Evolutionary conservation across 2,797 vertebrate genomes (phyloP), one percentile per base, ranked within the genome.

Genomic region (Allobates femoralis): DNA sequence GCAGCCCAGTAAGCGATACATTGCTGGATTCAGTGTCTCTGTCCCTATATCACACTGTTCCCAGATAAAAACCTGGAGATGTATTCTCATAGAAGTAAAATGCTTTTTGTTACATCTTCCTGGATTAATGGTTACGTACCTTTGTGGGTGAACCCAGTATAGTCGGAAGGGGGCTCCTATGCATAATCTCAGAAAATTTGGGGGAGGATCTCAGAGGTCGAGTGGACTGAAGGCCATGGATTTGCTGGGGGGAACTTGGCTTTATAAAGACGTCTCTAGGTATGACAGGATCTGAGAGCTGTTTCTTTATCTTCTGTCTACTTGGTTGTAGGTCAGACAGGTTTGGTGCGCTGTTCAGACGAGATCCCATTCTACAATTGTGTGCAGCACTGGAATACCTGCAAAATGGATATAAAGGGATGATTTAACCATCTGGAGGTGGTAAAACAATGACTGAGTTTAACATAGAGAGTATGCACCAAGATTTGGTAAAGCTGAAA

Each of bases 101-200:
- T 30, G 30, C 15, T 16, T 16, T 28, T 30, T 30, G 14, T 64
- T 28, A 30, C 2, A 26, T 11, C 58, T 28, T 62, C n/a, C 26
- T 12, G 62, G 62, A 12, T 0, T 10, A 8, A 1, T 21, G 58
- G 21, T 60, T 55, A 8, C 53, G 92, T 90, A 99, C 97, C 96
- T 96, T 96, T 53, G 95, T 96, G 2, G 98, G 98, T 77, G 98
- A 99, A 87, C 98, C 98, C 89, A 99, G 87, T 90, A 99, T 99
- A 0, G 98, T 99, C 81, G 98, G 97, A 28, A 99, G 93, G 32
- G 98, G 98, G 91, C 93, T 99, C 16, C 98, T 95, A 94, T 98
- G 98, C 93, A 99, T 96, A 90, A 99, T 96, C 89, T 99, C 98
- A 0, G 97, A 97, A 80, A 99, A 95, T 89, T 98, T 96, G 0